Base-by-base conservation (phyloP, 2,888 invertebrate species). In the Criorhina ranunculi region DNA sequence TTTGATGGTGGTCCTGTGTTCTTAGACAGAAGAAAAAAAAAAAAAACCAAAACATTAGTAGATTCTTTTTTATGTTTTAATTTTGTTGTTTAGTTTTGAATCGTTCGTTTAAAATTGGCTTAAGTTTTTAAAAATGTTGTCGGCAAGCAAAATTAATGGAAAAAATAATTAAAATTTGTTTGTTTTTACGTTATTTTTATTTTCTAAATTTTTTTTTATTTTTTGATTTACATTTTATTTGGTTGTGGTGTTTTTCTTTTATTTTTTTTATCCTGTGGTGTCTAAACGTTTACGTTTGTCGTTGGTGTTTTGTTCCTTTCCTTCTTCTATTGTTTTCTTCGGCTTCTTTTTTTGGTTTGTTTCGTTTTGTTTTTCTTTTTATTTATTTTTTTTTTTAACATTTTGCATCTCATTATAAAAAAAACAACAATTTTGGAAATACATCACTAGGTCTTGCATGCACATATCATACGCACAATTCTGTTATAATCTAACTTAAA, bases 51-150 rank as follows among this genome's bases (percentile, higher is more conserved):
- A n/a, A 33, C 24, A 35, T 5, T 46, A 37, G 5, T 37, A 51
- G 37, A 70, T 40, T 29, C 15, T 17, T 55, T 42, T 53, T 15
- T 57, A 29, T 60, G 15, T 76, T 76, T 55, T 37, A 31, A 35
- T 12, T 33, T 42, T 53, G 40, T 64, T 57, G 55, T 69, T 37
- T 75, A 55, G 11, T 59, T 59, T 67, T 37, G 46, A 70, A 17
- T 49, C 59, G 40, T 60, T 62, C 57, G 40, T 60, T 62, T 64
- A 73, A n/a, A n/a, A 80, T 85, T 79, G 72, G 76, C 64, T 80
- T 85, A 85, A 80, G 75, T 69, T 66, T 79, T 9, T n/a, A n/a
- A n/a, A n/a, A 64, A 75, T 85, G 51, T 75, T 70, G 69, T 64
- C 60, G 73, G 75, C 79, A 75, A 85, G 79, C 83, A 79, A 67